These are phyloP conservation scores for Lycodopsis pacificus DNA, from an alignment of 2,797 vertebrate species.

Conservation along the genomic window DNA sequence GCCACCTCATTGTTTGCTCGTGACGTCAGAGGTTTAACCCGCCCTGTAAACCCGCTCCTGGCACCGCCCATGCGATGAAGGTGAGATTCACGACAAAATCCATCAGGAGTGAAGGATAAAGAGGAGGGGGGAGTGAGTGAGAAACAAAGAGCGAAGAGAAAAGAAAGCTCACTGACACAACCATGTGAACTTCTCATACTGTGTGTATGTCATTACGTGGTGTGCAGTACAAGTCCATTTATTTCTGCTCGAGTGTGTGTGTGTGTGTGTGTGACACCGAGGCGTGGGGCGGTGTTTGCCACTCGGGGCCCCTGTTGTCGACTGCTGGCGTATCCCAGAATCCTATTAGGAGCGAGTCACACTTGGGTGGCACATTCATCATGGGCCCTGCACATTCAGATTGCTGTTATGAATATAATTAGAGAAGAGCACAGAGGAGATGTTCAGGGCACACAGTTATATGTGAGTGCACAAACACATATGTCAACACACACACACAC, in stretches of 20 bases:
- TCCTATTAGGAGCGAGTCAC: slow-evolving; percentile 85
- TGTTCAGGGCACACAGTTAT: slow-evolving; percentile 67
- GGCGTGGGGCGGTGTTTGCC: slow-evolving; percentile 71
- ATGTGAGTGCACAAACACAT: slow-evolving; percentile 71
- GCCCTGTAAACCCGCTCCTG: not conserved
- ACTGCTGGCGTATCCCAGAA: slow-evolving; percentile 75
- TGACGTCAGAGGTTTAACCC: not conserved
- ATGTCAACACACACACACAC: slow-evolving; percentile 69
- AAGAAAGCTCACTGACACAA: slow-evolving; percentile 47
- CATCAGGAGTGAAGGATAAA: slow-evolving; percentile 39
- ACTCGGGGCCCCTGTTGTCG: slow-evolving; percentile 75
- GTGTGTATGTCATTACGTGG: slow-evolving; percentile 27
- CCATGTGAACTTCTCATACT: slow-evolving; percentile 47
- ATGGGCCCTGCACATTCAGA: slow-evolving; percentile 86
- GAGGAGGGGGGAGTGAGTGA: slow-evolving; percentile 45
- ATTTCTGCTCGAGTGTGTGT: slow-evolving; percentile 27
- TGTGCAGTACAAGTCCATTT: slow-evolving; percentile 17
- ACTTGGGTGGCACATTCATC: slow-evolving; percentile 87
- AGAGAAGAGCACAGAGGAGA: slow-evolving; percentile 77
- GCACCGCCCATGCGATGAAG: not conserved
- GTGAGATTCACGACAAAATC: slow-evolving; percentile 40
- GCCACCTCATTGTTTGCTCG: not conserved
- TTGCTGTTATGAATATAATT: slow-evolving; percentile 89
- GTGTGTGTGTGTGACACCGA: slow-evolving; percentile 50
- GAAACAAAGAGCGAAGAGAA: slow-evolving; percentile 34